These are phyloP conservation scores for Schlechtendalia chinensis DNA, from an alignment of 1,140 invertebrate species.

Conservation along the genomic window DNA sequence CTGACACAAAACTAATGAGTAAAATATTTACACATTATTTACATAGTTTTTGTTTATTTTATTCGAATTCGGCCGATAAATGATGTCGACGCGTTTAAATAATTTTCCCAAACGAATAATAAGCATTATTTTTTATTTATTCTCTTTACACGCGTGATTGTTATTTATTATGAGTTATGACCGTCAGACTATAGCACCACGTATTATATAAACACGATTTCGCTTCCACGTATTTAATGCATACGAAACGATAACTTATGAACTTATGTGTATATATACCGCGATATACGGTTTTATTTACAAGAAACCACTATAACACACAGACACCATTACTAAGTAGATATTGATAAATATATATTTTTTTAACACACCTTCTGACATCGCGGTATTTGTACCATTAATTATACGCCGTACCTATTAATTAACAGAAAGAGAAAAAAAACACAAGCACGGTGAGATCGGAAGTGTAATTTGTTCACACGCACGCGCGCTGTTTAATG, in stretches of 20 bases:
- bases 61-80: not conserved
- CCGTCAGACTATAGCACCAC: not conserved
- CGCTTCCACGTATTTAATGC: not conserved
- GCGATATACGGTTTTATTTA: not conserved
- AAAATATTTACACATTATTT: not conserved
- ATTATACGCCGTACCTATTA: not conserved
- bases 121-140: not conserved
- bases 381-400: not conserved
- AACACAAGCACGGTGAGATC: not conserved
- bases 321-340: not conserved
- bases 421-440: not conserved
- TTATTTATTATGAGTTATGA: not conserved
- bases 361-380: not conserved
- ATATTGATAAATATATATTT: not conserved
- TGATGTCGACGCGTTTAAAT: not conserved
- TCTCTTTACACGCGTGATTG: not conserved
- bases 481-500: not conserved
- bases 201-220: conserved; percentile 1
- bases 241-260: not conserved
- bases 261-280: not conserved
- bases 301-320: not conserved
- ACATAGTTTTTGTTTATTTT: not conserved
- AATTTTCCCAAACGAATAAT: not conserved
- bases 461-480: not conserved
- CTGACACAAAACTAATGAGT: not conserved